A percentile compares a stretch with the other conserved stretches of the same genome.
These are phyloP conservation scores for Drosophila truncata DNA, from an alignment of 1,140 invertebrate genomes.

Conservation along the genomic window DNA sequence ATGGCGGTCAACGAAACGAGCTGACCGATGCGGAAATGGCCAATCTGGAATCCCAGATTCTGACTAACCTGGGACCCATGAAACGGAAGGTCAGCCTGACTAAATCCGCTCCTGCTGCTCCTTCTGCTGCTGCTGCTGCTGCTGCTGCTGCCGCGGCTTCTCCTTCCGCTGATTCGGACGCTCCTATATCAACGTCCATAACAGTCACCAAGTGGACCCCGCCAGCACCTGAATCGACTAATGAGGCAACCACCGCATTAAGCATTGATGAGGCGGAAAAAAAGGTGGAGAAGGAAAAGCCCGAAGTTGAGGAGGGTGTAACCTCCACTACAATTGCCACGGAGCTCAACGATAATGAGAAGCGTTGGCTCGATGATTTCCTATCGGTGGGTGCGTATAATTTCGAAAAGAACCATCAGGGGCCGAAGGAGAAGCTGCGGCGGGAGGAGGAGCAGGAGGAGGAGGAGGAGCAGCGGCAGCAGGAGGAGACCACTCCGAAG, in stretches of 20 bases:
- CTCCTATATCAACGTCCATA: constrained; percentile 20
- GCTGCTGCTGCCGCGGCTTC: background rate
- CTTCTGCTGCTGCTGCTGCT: constrained; percentile 1
- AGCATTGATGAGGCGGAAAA: constrained; percentile 70
- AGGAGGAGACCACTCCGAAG: constrained; percentile 49
- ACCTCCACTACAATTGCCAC: constrained; percentile 40
- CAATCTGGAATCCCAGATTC: constrained; percentile 74
- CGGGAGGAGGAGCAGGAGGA: constrained; percentile 17
- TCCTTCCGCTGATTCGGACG: constrained; percentile 12
- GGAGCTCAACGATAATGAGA: constrained; percentile 81
- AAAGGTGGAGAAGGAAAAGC: background rate
- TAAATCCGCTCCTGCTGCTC: constrained; percentile 19
- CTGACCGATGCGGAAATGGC: constrained; percentile 75
- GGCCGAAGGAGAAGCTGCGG: constrained; percentile 37
- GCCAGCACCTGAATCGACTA: constrained; percentile 48
- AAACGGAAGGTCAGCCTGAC: constrained; percentile 55
- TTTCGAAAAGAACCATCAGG: constrained; percentile 72
- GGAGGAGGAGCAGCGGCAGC: constrained; percentile 24
- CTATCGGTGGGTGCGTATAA: constrained; percentile 82
- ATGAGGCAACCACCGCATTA: constrained; percentile 71
- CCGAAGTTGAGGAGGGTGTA: constrained; percentile 26
- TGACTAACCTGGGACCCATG: constrained; percentile 45
- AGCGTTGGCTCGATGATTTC: constrained; percentile 81
- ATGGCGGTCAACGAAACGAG: constrained; percentile 80
- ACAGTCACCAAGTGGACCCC: constrained; percentile 19